Evolutionary conservation across 2,113 vertebrate genomes (phyloP).

Genomic region (Ctenodactylus gundi): DNA sequence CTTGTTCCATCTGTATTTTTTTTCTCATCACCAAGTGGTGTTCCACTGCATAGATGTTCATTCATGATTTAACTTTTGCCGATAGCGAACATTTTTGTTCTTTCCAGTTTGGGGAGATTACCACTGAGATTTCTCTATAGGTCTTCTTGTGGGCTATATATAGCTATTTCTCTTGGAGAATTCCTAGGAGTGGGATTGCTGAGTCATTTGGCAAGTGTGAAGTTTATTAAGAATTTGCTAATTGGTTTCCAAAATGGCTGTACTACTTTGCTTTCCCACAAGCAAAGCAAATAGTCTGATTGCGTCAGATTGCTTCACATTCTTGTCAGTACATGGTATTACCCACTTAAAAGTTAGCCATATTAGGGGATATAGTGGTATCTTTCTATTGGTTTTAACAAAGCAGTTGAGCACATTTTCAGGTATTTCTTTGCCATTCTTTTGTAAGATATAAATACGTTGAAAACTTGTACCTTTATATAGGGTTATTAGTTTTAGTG

Average conservation of each 20-base stretch:
- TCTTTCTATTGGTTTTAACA: neutral
- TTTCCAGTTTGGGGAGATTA: neutral
- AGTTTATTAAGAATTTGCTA: neutral
- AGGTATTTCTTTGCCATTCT: neutral
- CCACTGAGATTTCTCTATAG: neutral
- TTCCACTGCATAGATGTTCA: neutral
- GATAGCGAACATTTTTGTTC: neutral
- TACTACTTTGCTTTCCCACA: neutral
- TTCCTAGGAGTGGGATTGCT: neutral
- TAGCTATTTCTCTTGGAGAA: neutral
- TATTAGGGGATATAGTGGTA: accelerated
- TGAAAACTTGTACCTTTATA: neutral
- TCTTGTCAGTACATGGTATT: neutral
- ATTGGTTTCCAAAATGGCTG: neutral
- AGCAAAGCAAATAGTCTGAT: neutral
- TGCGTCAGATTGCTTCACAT: neutral
- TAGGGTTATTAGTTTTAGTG: neutral
- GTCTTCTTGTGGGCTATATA: neutral
- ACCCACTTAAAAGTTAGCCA: neutral
- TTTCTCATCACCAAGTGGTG: neutral
- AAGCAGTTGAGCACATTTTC: neutral
- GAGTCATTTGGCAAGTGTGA: neutral
- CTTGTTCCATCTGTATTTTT: neutral
- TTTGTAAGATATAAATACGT: too few relatives aligned
- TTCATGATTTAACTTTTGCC: neutral